These are phyloP conservation scores for Spilogale gracilis DNA, from an alignment of 2,113 vertebrate species.

Conservation along the genomic window DNA sequence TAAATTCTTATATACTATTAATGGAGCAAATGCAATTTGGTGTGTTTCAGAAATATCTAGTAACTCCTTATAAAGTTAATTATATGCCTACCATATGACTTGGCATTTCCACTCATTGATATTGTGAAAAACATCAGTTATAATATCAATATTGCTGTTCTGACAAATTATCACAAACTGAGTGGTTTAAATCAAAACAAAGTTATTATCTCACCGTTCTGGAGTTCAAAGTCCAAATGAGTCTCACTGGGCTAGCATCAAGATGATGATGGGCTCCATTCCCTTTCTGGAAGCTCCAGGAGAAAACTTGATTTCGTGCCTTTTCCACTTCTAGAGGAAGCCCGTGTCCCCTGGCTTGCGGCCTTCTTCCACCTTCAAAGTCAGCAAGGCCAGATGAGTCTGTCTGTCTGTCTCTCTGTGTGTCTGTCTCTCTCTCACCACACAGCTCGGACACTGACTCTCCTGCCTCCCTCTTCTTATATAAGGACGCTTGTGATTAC, in stretches of 20 bases:
- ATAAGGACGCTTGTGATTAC: neutral
- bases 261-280: neutral
- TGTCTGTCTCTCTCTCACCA: too few species aligned
- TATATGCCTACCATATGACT: neutral
- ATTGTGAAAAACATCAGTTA: neutral
- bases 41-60: neutral
- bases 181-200: neutral
- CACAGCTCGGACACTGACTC: neutral
- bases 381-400: neutral
- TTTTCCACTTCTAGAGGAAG: neutral
- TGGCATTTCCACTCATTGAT: neutral
- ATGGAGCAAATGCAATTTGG: neutral
- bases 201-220: neutral
- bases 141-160: neutral
- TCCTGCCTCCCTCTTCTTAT: neutral
- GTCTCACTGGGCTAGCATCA: neutral
- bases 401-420: too few species aligned
- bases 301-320: neutral
- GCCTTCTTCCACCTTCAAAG: neutral
- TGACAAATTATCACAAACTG: neutral
- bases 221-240: neutral
- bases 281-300: neutral
- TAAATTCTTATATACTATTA: neutral
- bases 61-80: neutral
- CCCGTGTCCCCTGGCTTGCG: accelerated